Evolutionary conservation across 2,888 invertebrate species (phyloP), one percentile per base, ranked within the genome.

Genomic region (Holacanthella duospinosa): DNA sequence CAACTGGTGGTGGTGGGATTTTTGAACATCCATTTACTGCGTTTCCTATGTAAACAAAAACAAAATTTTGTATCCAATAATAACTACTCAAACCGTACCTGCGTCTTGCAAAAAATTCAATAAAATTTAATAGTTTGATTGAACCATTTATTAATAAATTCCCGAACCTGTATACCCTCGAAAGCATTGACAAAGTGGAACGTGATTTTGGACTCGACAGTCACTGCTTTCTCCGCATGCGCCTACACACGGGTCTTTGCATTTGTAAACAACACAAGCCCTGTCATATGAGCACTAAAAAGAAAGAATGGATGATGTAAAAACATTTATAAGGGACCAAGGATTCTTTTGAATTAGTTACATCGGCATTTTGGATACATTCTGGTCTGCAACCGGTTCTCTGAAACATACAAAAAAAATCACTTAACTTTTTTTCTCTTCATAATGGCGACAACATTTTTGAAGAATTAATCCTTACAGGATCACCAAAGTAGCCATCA

Each of bases 401-500:
- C 36, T 36, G 16, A 36, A 36, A 9, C 16, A 36, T 9, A 36
- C 6, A 16, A 36, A 36, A 16, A 36, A 36, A 36, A 36, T 36
- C n/a, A n/a, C n/a, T n/a, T n/a, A n/a, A n/a, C n/a, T n/a, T n/a
- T n/a, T n/a, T n/a, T n/a, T n/a, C n/a, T n/a, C n/a, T n/a, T n/a
- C n/a, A n/a, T n/a, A n/a, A n/a, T n/a, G n/a, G n/a, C n/a, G n/a
- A n/a, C n/a, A n/a, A n/a, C n/a, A n/a, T n/a, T n/a, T n/a, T n/a
- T n/a, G n/a, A n/a, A n/a, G n/a, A n/a, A n/a, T n/a, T n/a, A n/a
- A n/a, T n/a, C n/a, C 85, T 79, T 0, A 86, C 85, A 76, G 85
- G 84, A 56, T 81, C 82, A 70, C 85, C 84, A 63, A 80, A 79
- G 60, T 78, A 78, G 43, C 80, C 80, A 29, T 79, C 77, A 64